Evolutionary conservation across 1,140 invertebrate species (phyloP).

Genomic region (Pectinophora gossypiella): DNA sequence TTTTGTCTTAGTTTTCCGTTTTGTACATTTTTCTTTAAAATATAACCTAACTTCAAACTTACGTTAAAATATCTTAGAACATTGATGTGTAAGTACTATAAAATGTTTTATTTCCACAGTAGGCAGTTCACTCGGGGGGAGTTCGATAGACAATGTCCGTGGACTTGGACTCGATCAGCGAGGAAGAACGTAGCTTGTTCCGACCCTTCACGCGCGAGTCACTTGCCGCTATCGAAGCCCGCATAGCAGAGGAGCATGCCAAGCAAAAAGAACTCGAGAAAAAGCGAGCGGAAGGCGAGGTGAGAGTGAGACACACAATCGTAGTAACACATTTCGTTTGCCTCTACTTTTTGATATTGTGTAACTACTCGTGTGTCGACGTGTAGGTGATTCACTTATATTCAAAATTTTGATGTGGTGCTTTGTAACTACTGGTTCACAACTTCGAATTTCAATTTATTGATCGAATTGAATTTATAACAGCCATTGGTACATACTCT

Average conservation of each 20-base stretch:
- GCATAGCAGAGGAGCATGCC: slow-evolving; percentile 95
- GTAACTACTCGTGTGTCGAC: too few species aligned
- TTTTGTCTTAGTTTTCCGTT: too few species aligned
- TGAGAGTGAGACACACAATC: too few species aligned
- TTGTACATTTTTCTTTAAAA: too few species aligned
- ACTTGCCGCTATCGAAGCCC: slow-evolving; percentile 92
- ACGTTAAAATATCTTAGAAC: too few species aligned
- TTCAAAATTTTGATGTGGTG: too few species aligned
- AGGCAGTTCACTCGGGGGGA: slow-evolving; percentile 75
- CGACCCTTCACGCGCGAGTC: slow-evolving; percentile 98
- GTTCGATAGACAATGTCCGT: slow-evolving; percentile 88
- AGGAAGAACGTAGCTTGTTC: slow-evolving; percentile 96
- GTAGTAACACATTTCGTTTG: too few species aligned
- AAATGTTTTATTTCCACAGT: slow-evolving; percentile 28
- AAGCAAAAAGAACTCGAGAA: slow-evolving; percentile 97
- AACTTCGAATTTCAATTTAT: too few species aligned
- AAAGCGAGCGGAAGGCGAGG: slow-evolving; percentile 96
- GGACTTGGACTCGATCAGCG: slow-evolving; percentile 91
- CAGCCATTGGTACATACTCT: too few species aligned
- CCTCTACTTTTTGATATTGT: too few species aligned
- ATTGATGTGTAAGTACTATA: not conserved
- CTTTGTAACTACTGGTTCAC: not conserved
- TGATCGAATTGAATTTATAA: not conserved
- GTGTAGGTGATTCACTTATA: too few species aligned
- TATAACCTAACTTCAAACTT: too few species aligned